Evolutionary conservation across 2,113 vertebrate genomes (phyloP), one percentile per base, ranked within the genome.

Genomic region (Platichthys flesus): DNA sequence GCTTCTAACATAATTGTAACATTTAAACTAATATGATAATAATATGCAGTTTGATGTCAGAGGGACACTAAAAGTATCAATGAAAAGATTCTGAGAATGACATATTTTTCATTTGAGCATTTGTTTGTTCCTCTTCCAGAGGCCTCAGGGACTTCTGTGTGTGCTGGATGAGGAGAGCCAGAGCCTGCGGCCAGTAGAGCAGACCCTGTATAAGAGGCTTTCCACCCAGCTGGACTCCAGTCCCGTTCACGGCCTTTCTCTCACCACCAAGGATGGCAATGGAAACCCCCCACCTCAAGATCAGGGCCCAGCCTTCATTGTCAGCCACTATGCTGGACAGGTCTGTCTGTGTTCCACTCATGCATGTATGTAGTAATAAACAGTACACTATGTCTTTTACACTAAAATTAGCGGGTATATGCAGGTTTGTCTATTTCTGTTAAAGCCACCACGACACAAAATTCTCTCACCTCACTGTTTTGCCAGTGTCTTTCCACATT

Each of bases 161-260:
- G 71, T 97, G 78, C 82, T 99, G 81, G 97, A 99, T 85, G 98
- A 99, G 90, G 97, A 98, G 94, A 97, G 96, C 78, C 95, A 97
- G 18, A 93, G 91, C 24, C 9, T 93, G 69, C 93, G 95, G 89
- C 95, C 96, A 4, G 71, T 90, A 31, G 97, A 98, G 91, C 90
- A 96, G 63, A 96, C 83, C 71, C 92, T 99, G 64, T 95, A 95
- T 71, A 96, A 95, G 90, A 95, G 95, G 55, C 86, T 99, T 16
- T 96, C 96, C 3, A 81, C 90, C n/a, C 96, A 95, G 82, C 87
- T 99, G 67, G 96, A 96, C 67, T 89, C 95, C 2, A 92, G 87
- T 26, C 93, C 93, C 8, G 90, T 88, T 20, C 94, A 94, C 0
- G 89, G 93, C 0, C 91, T 99, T 5, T 95, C 95, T 84, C 93